These are phyloP conservation scores for Drosophila athabasca DNA, from an alignment of 1,140 invertebrate species.

Conservation along the genomic window DNA sequence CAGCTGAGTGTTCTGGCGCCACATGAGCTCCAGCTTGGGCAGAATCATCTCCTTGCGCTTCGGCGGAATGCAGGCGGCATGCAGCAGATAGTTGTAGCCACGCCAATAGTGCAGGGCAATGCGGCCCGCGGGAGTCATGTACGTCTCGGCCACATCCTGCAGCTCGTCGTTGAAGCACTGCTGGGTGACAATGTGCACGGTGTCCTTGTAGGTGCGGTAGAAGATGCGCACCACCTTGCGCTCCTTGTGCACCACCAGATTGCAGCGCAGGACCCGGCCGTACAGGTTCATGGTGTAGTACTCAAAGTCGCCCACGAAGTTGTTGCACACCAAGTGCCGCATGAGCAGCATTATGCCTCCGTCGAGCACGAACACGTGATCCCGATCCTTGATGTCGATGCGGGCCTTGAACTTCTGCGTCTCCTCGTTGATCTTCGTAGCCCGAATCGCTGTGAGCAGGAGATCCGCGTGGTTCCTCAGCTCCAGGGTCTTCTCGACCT, in stretches of 20 bases:
- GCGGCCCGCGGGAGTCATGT: constrained; percentile 57
- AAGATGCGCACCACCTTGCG: constrained; percentile 72
- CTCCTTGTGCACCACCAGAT: constrained; percentile 65
- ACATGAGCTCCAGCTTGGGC: constrained; percentile 72
- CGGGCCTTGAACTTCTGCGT: constrained; percentile 68
- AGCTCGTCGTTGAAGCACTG: constrained; percentile 77
- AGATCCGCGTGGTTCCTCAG: constrained; percentile 63
- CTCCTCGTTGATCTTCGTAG: constrained; percentile 70
- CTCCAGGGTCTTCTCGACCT: constrained; percentile 65
- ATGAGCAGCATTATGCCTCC: constrained; percentile 74
- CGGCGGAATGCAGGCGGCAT: constrained; percentile 53
- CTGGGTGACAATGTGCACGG: constrained; percentile 59
- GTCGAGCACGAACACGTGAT: constrained; percentile 70
- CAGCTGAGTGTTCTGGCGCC: constrained; percentile 58
- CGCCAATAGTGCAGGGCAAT: constrained; percentile 73
- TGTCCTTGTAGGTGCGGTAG: constrained; percentile 68
- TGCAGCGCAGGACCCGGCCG: constrained; percentile 66
- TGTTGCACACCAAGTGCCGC: constrained; percentile 68
- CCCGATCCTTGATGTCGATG: constrained; percentile 73
- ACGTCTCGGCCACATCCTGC: constrained; percentile 75
- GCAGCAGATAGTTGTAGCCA: constrained; percentile 68
- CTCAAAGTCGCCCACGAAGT: constrained; percentile 66
- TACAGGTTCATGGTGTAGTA: constrained; percentile 77
- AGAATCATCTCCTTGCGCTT: constrained; percentile 45
- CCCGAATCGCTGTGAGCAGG: constrained; percentile 60